A percentile compares a stretch with the other conserved stretches of the same genome.
Conservation (phyloP, 2,888 invertebrate species). For the Amphiduros pacificus region DNA sequence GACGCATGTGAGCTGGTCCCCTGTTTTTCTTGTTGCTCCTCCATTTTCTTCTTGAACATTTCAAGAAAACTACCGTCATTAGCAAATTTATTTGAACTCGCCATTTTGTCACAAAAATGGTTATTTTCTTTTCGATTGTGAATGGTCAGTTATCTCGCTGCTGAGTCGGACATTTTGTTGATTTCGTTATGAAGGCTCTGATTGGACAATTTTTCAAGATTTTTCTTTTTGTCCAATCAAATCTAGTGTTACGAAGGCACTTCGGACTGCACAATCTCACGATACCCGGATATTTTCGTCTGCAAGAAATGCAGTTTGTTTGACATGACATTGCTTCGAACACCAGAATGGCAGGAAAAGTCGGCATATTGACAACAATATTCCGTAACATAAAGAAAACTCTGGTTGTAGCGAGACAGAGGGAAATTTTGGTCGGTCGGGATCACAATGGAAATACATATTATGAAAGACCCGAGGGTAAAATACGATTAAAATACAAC, state of each 20-base stretch:
- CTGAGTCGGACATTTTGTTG: conserved; percentile 8
- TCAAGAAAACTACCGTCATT: conserved; percentile 90
- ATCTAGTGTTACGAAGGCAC: background rate
- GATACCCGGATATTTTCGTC: conserved; percentile 2
- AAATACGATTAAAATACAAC: no score
- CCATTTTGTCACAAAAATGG: background rate
- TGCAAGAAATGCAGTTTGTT: background rate
- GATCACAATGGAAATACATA: conserved; percentile 10
- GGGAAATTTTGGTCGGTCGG: conserved; percentile 1
- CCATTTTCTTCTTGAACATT: conserved; percentile 75
- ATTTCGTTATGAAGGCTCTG: no score
- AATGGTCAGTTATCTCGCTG: background rate
- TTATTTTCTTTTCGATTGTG: background rate
- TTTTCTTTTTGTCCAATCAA: background rate
- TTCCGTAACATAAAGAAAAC: conserved; percentile 12
- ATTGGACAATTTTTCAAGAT: background rate
- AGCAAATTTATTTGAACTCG: conserved; percentile 65
- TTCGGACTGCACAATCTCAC: background rate
- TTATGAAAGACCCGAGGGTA: conserved; percentile 15
- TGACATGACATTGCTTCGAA: background rate
- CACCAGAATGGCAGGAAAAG: background rate
- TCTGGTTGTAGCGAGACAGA: background rate
- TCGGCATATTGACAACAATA: no score
- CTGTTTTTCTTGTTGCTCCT: conserved; percentile 8
- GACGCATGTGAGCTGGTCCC: no score